Conservation (phyloP, 2,113 vertebrate species). For the Atrichornis clamosus region DNA sequence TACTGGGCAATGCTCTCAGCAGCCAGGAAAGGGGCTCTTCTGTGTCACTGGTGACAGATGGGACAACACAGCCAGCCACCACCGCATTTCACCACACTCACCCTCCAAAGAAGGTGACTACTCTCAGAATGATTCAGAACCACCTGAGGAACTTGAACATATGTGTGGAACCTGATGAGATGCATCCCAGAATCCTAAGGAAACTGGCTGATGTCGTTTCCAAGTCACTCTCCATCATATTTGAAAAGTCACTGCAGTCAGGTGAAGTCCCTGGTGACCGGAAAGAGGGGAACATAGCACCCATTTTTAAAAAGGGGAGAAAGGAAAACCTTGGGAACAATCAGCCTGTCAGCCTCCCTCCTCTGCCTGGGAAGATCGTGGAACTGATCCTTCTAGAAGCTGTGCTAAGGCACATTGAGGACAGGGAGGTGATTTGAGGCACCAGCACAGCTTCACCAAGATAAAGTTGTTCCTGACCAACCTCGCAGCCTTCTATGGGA, state of each 20-base stretch:
- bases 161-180: accelerated
- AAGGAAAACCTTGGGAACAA: not conserved
- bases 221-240: not conserved
- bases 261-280: not conserved
- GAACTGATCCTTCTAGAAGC: not conserved
- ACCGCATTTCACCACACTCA: not conserved
- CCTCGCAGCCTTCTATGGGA: no score
- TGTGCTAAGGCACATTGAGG: not conserved
- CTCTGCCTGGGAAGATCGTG: not conserved
- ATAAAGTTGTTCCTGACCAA: not conserved
- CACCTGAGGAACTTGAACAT: not conserved
- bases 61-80: not conserved
- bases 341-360: not conserved
- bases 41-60: not conserved
- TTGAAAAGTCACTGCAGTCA: not conserved
- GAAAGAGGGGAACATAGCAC: not conserved
- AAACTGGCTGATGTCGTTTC: not conserved
- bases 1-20: not conserved
- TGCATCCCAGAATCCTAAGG: not conserved
- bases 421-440: not conserved
- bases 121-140: not conserved
- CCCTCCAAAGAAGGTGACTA: not conserved
- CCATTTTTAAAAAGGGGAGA: not conserved
- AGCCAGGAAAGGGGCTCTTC: not conserved
- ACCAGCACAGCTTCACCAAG: not conserved